Conservation (phyloP, 2,797 vertebrate species). For the Acanthopagrus latus region DNA sequence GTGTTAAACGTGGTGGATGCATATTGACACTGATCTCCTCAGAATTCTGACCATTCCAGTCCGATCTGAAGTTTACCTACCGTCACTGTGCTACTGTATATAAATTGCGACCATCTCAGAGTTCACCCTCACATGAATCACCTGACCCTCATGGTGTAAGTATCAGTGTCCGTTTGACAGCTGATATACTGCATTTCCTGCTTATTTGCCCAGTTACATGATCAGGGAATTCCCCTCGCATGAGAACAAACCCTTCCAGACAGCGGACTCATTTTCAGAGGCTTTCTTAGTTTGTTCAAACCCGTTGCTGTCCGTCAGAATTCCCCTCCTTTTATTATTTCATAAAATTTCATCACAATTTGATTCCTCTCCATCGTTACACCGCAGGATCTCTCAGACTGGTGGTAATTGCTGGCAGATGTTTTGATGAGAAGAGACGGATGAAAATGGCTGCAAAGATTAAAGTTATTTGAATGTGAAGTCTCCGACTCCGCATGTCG, state of each 20-base stretch:
- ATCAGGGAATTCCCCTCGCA: conserved; percentile 57
- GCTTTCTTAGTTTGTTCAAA: conserved; percentile 48
- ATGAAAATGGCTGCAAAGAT: conserved; percentile 49
- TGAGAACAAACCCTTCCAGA: conserved; percentile 47
- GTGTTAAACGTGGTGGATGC: conserved; percentile 52
- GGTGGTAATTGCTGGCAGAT: conserved; percentile 65
- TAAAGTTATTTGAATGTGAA: conserved; percentile 55
- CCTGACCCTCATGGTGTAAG: not conserved
- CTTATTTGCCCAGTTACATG: not conserved
- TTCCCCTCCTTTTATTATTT: conserved; percentile 45
- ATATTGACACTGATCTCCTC: not conserved
- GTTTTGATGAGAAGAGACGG: conserved; percentile 46
- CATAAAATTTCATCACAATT: conserved; percentile 44
- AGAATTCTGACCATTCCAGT: not conserved
- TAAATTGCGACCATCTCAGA: conserved; percentile 19
- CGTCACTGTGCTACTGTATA: conserved; percentile 10
- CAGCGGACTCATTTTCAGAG: conserved; percentile 39
- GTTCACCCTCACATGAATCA: conserved; percentile 31
- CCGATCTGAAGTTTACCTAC: not conserved
- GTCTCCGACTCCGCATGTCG: conserved; percentile 39
- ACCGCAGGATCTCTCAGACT: conserved; percentile 39
- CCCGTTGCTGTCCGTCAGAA: conserved; percentile 44
- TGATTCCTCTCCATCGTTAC: conserved; percentile 30
- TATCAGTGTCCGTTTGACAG: conserved; percentile 6
- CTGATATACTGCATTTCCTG: conserved; percentile 29